Percentiles rank a stretch among this genome's conserved stretches.
phyloP scores from a whole-genome alignment of 2,888 invertebrate genomes.

The Lycia hirtaria region DNA sequence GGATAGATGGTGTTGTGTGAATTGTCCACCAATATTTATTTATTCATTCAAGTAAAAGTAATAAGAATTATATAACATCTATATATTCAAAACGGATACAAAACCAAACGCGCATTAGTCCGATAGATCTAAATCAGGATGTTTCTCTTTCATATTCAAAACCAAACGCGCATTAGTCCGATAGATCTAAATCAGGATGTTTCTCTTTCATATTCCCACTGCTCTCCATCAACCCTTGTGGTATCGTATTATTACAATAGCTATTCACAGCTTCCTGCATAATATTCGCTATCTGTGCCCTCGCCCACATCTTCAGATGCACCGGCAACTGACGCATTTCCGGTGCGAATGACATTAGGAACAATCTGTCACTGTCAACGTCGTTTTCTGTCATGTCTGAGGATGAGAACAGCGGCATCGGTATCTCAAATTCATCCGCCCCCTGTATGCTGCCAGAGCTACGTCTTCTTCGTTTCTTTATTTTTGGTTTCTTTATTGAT shows the following conservation, averaged over 20 bases:
- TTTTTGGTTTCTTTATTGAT: slow-evolving; percentile 47
- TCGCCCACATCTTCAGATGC: slow-evolving; percentile 78
- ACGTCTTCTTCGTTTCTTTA: slow-evolving; percentile 45
- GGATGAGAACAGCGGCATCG: slow-evolving; percentile 50
- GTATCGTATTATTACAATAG: slow-evolving; percentile 62
- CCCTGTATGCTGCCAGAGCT: slow-evolving; percentile 41
- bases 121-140: not conserved
- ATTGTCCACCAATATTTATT: no score
- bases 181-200: not conserved
- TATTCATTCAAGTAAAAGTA: no score
- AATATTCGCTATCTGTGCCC: slow-evolving; percentile 74
- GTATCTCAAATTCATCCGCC: slow-evolving; percentile 69
- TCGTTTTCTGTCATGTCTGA: slow-evolving; percentile 58
- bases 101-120: not conserved
- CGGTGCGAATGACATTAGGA: slow-evolving; percentile 74
- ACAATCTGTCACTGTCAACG: slow-evolving; percentile 68
- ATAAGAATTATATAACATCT: no score
- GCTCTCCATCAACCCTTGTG: slow-evolving; percentile 43
- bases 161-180: not conserved
- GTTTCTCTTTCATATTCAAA: not conserved
- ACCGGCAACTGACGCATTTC: slow-evolving; percentile 74
- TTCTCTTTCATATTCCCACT: slow-evolving; percentile 4
- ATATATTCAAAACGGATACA: no score
- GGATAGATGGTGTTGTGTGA: no score
- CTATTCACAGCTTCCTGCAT: slow-evolving; percentile 78